Base-by-base conservation (phyloP, 2,888 invertebrate species). In the Arrhopalites spinosus region DNA sequence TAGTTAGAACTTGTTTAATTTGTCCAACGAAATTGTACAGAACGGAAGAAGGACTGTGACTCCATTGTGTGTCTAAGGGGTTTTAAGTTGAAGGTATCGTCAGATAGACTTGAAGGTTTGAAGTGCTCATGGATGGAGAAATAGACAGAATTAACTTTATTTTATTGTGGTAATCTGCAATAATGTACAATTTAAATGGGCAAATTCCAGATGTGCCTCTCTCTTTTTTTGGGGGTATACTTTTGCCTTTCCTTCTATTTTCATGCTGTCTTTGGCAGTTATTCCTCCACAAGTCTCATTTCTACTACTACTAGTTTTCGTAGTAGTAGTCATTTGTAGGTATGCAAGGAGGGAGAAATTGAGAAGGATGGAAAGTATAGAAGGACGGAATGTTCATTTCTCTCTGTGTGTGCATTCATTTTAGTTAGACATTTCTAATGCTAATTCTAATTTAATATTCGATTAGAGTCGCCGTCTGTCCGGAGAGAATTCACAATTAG, bases 81-180 rank as follows among this genome's bases (percentile, higher is more conserved):
- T 23, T 25, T 59, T 27, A 59, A 59, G 5, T 59, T 25, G 59
- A 25, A 59, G 59, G 59, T 59, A 25, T 59, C 13, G 53, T 25
- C 25, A 27, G 59, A 59, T 59, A 59, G 1, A 25, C 59, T 23
- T 59, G 27, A 25, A 59, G 25, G 3, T 25, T 59, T 20, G 59
- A 25, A 25, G 59, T 59, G 23, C 69, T 27, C 27, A 7, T 45
- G 29, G 56, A 30, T n/a, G 36, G 71, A 36, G 43, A 61, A 61
- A 56, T 30, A 56, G 71, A 71, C n/a, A 29, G 72, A 63, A 63
- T 63, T 72, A 72, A 72, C 72, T 72, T 72, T 72, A 72, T 72
- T 72, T 72, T 72, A 72, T 72, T 72, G 72, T 72, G 72, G 72
- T 72, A 72, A 72, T 72, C 72, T 72, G 72, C 72, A 72, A 72